Percentiles rank a stretch among this genome's conserved stretches.
Evolutionary conservation across 2,113 vertebrate genomes (phyloP).

Genomic region (Arvicanthis niloticus): DNA sequence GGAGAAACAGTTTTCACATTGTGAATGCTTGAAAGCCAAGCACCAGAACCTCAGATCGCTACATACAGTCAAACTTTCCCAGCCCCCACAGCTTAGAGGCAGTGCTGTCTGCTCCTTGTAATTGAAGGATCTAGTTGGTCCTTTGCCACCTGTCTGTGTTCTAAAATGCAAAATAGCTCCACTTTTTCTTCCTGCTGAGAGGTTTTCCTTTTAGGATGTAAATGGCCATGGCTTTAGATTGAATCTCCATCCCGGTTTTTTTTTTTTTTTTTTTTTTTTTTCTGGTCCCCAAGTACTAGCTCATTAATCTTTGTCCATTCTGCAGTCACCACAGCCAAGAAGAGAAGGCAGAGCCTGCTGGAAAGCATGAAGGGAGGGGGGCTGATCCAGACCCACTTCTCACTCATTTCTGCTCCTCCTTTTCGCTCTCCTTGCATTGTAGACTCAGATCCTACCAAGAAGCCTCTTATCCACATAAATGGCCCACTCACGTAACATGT

Average conservation of each 20-base stretch:
- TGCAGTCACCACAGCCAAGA: not conserved
- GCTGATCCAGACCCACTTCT: not conserved
- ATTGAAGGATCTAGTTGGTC: not conserved
- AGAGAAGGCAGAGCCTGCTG: not conserved
- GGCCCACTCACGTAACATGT: conserved; percentile 65
- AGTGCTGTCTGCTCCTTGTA: not conserved
- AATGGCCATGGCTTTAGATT: not conserved
- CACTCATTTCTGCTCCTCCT: not conserved
- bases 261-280: not conserved
- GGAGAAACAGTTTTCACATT: not conserved
- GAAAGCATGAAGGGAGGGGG: not conserved
- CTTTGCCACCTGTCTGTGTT: not conserved
- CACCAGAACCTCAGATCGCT: not conserved
- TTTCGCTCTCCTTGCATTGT: not conserved
- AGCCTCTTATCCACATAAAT: conserved; percentile 72
- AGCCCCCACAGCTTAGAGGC: not conserved
- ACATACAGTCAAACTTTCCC: not conserved
- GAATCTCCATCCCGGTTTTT: not conserved
- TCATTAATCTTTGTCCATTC: conserved; percentile 53
- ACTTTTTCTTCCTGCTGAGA: not conserved
- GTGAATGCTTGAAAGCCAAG: not conserved
- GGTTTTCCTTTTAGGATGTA: not conserved
- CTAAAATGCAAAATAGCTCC: not conserved
- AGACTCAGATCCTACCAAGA: not conserved
- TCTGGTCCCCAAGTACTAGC: not conserved